Evolutionary conservation across 1,140 invertebrate species (phyloP).

Genomic region (Copidosoma floridanum): DNA sequence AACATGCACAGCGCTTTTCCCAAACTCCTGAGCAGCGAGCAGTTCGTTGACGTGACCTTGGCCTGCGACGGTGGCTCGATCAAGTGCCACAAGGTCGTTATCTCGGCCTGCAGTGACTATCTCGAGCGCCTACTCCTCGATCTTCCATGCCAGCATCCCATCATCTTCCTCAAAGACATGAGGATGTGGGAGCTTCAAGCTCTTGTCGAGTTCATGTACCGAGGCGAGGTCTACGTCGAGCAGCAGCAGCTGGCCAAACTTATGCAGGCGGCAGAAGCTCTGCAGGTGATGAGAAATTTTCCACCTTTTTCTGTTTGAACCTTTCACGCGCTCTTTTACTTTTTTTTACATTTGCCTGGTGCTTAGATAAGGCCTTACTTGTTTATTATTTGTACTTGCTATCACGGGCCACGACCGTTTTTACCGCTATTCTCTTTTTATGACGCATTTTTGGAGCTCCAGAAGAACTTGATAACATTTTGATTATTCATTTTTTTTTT

Average conservation of each 20-base stretch:
- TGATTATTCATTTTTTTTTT: too few relatives aligned
- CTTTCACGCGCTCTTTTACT: too few relatives aligned
- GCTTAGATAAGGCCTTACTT: too few relatives aligned
- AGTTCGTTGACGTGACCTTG: conserved; percentile 86
- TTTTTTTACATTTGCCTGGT: too few relatives aligned
- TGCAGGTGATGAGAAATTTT: conserved; percentile 62
- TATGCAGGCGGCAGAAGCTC: conserved; percentile 75
- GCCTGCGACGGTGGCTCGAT: conserved; percentile 84
- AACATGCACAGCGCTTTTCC: conserved; percentile 68
- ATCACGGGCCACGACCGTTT: too few relatives aligned
- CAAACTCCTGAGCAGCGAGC: conserved; percentile 77
- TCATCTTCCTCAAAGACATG: conserved; percentile 82
- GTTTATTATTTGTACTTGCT: too few relatives aligned
- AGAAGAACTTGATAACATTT: too few relatives aligned
- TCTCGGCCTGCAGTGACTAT: conserved; percentile 82
- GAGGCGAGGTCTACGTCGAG: conserved; percentile 81
- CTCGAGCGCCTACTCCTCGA: conserved; percentile 78
- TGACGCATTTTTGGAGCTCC: too few relatives aligned
- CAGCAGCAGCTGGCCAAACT: conserved; percentile 77
- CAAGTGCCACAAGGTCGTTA: conserved; percentile 83
- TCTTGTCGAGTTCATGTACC: conserved; percentile 84
- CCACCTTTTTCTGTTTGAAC: not conserved
- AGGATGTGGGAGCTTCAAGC: conserved; percentile 74
- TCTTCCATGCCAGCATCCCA: conserved; percentile 83
- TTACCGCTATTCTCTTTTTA: too few relatives aligned